phyloP scores from a whole-genome alignment of 2,113 vertebrate genomes.

The Nothoprocta pentlandii region DNA sequence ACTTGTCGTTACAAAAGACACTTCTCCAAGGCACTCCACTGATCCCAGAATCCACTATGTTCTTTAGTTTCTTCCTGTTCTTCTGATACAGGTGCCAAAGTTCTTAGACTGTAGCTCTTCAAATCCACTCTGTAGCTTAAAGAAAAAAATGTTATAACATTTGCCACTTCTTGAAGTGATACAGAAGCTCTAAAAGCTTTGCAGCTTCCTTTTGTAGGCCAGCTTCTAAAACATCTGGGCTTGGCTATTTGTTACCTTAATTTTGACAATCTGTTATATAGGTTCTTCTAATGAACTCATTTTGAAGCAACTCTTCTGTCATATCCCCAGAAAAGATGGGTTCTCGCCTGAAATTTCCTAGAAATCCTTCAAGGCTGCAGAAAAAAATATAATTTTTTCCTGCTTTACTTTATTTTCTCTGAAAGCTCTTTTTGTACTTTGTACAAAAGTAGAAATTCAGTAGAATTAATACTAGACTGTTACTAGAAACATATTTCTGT shows the following conservation, averaged over 20 bases:
- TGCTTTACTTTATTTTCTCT: slow-evolving; percentile 44
- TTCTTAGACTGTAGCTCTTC: background rate
- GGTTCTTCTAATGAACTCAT: slow-evolving; percentile 22
- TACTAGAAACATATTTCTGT: background rate
- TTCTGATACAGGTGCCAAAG: background rate
- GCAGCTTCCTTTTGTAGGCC: slow-evolving; percentile 35
- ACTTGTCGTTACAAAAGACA: background rate
- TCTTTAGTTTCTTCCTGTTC: background rate
- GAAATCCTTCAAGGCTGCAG: slow-evolving; percentile 38
- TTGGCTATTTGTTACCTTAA: slow-evolving; percentile 15
- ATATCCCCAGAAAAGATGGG: background rate
- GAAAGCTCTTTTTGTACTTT: slow-evolving; percentile 52
- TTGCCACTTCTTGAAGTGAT: background rate
- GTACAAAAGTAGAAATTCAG: background rate
- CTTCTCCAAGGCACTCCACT: background rate
- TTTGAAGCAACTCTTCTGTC: slow-evolving; percentile 8
- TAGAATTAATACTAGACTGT: background rate
- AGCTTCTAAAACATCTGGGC: background rate
- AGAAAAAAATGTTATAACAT: background rate
- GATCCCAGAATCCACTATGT: background rate
- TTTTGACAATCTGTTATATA: slow-evolving; percentile 42
- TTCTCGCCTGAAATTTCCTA: slow-evolving; percentile 19
- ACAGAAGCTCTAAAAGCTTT: background rate
- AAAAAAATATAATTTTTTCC: slow-evolving; percentile 17
- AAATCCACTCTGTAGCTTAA: background rate